phyloP scores from a whole-genome alignment of 2,888 invertebrate genomes.

The Heliothis peltigera region DNA sequence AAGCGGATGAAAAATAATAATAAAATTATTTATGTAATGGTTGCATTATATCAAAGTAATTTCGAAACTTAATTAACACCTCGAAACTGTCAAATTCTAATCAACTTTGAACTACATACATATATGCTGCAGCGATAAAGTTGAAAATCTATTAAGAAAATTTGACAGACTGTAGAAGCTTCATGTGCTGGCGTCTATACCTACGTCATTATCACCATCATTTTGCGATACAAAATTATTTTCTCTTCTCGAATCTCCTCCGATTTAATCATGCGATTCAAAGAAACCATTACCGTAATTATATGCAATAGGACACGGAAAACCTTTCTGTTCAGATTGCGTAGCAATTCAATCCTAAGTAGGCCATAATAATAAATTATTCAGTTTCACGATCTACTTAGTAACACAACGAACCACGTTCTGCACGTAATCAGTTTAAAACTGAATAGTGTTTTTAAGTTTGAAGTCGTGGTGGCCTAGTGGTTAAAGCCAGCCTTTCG shows the following conservation, averaged over 20 bases:
- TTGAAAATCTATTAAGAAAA: too few relatives aligned
- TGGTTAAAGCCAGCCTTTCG: too few relatives aligned
- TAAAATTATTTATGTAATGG: too few relatives aligned
- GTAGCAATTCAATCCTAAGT: conserved; percentile 66
- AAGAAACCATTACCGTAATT: conserved; percentile 67
- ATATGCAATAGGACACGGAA: conserved; percentile 78
- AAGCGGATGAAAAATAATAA: background rate
- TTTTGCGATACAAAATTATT: background rate
- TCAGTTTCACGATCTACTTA: conserved; percentile 57
- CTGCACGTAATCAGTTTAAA: background rate
- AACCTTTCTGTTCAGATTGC: conserved; percentile 78
- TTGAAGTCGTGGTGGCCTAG: too few relatives aligned
- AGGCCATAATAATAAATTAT: conserved; percentile 75
- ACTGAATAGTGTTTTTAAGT: background rate
- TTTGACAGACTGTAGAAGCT: too few relatives aligned
- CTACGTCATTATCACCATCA: too few relatives aligned
- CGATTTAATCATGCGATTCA: conserved; percentile 45
- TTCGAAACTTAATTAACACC: too few relatives aligned
- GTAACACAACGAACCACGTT: conserved; percentile 11
- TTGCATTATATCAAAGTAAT: too few relatives aligned
- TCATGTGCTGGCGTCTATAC: too few relatives aligned
- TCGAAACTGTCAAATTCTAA: too few relatives aligned
- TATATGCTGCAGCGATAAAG: too few relatives aligned
- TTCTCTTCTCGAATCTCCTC: conserved; percentile 16
- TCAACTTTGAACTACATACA: too few relatives aligned